A percentile compares a stretch with the other conserved stretches of the same genome.
Conservation (phyloP, 23 tunicate species). For the Phallusia fumigata region DNA sequence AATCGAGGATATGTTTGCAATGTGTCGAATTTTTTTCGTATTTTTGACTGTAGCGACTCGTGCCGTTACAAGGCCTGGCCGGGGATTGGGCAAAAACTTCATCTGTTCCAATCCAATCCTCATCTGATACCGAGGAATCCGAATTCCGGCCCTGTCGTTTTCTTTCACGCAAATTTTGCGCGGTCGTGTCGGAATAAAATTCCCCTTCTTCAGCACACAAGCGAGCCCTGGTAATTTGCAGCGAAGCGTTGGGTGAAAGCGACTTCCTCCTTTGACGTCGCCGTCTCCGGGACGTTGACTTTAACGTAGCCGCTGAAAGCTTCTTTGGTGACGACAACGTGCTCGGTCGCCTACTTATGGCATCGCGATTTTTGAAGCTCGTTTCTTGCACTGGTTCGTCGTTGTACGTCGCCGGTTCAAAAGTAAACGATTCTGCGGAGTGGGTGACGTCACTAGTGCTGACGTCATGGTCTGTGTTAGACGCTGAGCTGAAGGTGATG, state of each 20-base stretch:
- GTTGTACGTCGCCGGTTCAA: no score
- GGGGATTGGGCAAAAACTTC: no score
- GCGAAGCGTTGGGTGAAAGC: background rate
- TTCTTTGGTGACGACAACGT: background rate
- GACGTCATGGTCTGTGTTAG: no score
- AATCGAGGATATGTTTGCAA: background rate
- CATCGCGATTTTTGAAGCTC: background rate
- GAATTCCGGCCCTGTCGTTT: background rate
- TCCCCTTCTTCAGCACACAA: background rate
- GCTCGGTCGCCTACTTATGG: background rate
- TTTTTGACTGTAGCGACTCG: no score
- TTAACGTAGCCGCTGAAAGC: background rate
- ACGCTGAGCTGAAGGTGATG: no score
- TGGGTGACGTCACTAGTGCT: no score
- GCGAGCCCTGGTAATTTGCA: background rate
- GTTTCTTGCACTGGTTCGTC: no score
- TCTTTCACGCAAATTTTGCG: background rate
- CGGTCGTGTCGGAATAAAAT: background rate
- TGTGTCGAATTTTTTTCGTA: background rate
- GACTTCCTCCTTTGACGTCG: background rate
- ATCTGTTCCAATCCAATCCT: background rate
- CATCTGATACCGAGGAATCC: background rate
- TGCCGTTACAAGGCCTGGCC: background rate
- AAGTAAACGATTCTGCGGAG: no score
- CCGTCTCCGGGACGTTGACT: background rate